phyloP scores from a whole-genome alignment of 2,113 vertebrate species.

The Oxygymnocypris stewartii region DNA sequence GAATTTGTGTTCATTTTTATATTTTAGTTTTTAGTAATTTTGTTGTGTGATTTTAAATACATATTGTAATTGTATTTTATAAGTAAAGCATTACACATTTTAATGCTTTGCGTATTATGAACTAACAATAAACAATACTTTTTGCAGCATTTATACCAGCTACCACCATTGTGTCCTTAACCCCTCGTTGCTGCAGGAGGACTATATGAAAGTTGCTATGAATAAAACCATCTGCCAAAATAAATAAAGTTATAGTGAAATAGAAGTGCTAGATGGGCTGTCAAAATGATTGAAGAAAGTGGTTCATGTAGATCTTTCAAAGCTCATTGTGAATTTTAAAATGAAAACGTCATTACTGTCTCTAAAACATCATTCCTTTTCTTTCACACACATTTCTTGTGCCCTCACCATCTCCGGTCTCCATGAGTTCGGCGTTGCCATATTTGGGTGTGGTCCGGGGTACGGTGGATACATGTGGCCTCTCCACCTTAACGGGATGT shows the following conservation, averaged over 20 bases:
- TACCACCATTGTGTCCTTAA: not conserved
- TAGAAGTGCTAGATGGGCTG: not conserved
- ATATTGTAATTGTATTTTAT: too few species aligned
- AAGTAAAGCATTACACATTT: not conserved
- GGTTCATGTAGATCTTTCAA: conserved; percentile 18
- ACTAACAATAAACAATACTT: not conserved
- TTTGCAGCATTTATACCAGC: not conserved
- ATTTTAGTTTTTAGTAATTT: too few species aligned
- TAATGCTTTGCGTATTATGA: not conserved
- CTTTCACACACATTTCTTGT: conserved; percentile 10
- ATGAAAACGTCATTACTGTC: not conserved
- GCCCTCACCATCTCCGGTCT: conserved; percentile 93
- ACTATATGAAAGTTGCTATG: not conserved
- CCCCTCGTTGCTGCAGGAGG: not conserved
- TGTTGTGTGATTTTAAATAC: too few species aligned
- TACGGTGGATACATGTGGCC: conserved; percentile 91
- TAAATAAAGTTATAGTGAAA: not conserved
- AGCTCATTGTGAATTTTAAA: conserved; percentile 8
- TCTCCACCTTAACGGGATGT: conserved; percentile 82
- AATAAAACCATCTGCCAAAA: conserved; percentile 17
- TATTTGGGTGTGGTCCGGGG: conserved; percentile 91
- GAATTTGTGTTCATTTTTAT: too few species aligned
- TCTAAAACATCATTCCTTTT: conserved; percentile 4
- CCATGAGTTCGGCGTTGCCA: conserved; percentile 98
- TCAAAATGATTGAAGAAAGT: conserved; percentile 23